Evolutionary conservation across 2,797 vertebrate species (phyloP), one percentile per base, ranked within the genome.

Genomic region (Parotocinclus haroldoi): DNA sequence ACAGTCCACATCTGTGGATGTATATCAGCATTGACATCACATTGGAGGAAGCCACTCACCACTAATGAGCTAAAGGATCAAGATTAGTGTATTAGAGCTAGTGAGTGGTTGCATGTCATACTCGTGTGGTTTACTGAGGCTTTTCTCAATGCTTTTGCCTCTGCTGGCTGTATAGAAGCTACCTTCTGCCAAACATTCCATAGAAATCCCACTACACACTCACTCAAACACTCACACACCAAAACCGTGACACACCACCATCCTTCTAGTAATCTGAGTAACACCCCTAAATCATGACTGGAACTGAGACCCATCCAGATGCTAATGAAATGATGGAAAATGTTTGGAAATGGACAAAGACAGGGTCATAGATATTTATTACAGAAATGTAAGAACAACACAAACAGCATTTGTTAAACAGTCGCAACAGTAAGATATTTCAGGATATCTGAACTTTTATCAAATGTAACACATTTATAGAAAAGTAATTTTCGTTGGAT

Each of bases 111-210:
- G 37, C 13, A 12, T 53, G 52, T 44, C 51, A 48, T 45, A 10
- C 53, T 71, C 19, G 37, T 57, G 58, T 17, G 46, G 58, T 66
- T 66, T 55, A 57, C 36, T 54, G 51, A 1, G 67, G 60, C 14
- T 54, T 65, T 52, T 65, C 65, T 73, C 58, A 44, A 66, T 77
- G 74, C 74, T 65, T 79, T 66, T 69, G 58, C 61, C 48, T 63
- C 42, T 70, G 72, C 78, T 81, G 80, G 78, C 81, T 86, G 37
- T 63, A 57, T 19, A 54, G n/a, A 44, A 48, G 18, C 40, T 50
- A 38, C 39, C 44, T 19, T 9, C 16, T 70, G 72, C 74, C 74
- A 76, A 60, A 72, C 67, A 75, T 74, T 73, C 77, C 76, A 75
- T 55, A 49, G 59, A 75, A 63, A 13, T 69, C 66, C 67, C 59